Evolutionary conservation across 1,140 invertebrate genomes (phyloP).

Genomic region (Theocolax elegans): DNA sequence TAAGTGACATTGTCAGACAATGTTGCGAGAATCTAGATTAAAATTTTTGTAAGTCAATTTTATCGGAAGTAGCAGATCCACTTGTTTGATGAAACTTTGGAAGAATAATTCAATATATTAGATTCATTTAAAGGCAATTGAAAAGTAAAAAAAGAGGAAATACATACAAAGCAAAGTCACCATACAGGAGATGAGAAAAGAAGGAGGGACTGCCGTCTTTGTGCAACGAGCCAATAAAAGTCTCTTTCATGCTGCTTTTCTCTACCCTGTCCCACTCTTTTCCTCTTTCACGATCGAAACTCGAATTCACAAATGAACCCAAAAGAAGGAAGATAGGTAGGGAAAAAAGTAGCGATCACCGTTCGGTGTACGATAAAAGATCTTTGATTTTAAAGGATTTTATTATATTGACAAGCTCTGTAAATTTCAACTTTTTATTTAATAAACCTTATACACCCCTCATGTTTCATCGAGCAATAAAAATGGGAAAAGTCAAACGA

Average conservation of each 20-base stretch:
- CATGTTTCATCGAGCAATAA: no score
- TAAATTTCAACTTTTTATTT: conserved; percentile 8
- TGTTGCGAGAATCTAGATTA: no score
- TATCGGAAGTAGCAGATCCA: no score
- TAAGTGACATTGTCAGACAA: no score
- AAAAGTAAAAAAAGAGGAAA: not conserved
- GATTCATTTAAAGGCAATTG: not conserved
- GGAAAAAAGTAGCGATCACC: not conserved
- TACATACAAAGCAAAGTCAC: conserved; percentile 13
- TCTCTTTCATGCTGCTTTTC: conserved; percentile 5
- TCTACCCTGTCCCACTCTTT: no score
- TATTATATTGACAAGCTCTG: not conserved
- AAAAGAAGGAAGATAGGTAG: no score
- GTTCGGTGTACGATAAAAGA: not conserved
- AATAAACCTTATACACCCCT: not conserved
- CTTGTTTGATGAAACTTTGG: conserved; percentile 6
- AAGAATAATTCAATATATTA: conserved; percentile 3
- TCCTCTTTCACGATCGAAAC: conserved; percentile 13
- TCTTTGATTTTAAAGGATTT: conserved; percentile 14
- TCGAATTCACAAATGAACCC: no score
- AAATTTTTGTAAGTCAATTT: no score
- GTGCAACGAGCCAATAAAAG: conserved; percentile 28
- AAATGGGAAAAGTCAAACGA: not conserved
- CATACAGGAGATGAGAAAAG: conserved; percentile 3
- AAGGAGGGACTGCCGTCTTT: not conserved